Percentiles rank a stretch among this genome's conserved stretches.
phyloP scores from a whole-genome alignment of 2,113 vertebrate species.

The Anarhynchus alexandrinus region DNA sequence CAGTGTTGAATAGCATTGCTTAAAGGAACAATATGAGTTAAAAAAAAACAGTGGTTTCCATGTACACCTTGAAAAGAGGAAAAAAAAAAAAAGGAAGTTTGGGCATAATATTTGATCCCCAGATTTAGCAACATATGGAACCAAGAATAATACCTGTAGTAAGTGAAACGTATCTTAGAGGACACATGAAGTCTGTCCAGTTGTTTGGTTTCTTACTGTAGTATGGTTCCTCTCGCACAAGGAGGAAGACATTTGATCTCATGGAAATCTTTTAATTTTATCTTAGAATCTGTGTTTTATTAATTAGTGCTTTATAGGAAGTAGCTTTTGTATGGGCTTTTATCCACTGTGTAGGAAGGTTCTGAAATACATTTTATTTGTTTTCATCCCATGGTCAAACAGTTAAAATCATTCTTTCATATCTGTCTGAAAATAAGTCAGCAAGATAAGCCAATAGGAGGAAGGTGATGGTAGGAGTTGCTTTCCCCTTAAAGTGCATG shows the following conservation, averaged over 20 bases:
- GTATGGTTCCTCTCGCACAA: not conserved
- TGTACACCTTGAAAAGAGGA: not conserved
- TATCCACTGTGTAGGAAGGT: not conserved
- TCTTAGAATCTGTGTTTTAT: not conserved
- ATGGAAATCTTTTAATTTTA: not conserved
- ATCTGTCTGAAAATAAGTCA: not conserved
- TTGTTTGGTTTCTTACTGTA: not conserved
- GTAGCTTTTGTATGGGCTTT: not conserved
- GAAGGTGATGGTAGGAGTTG: not conserved
- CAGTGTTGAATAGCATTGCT: not conserved
- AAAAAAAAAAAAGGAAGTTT: not conserved
- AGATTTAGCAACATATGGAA: not conserved
- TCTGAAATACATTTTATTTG: not conserved
- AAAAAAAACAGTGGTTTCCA: not conserved
- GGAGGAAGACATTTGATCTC: not conserved
- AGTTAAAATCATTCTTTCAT: not conserved
- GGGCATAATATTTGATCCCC: not conserved
- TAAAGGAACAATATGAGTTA: not conserved
- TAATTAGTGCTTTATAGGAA: not conserved
- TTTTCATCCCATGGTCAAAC: not conserved
- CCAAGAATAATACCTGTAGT: not conserved
- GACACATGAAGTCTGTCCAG: not conserved
- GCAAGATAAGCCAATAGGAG: not conserved
- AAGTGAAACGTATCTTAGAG: rapidly evolving
- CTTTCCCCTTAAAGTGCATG: not conserved